These are phyloP conservation scores for Eupelmus urozonus DNA, from an alignment of 2,888 invertebrate species.

Conservation along the genomic window DNA sequence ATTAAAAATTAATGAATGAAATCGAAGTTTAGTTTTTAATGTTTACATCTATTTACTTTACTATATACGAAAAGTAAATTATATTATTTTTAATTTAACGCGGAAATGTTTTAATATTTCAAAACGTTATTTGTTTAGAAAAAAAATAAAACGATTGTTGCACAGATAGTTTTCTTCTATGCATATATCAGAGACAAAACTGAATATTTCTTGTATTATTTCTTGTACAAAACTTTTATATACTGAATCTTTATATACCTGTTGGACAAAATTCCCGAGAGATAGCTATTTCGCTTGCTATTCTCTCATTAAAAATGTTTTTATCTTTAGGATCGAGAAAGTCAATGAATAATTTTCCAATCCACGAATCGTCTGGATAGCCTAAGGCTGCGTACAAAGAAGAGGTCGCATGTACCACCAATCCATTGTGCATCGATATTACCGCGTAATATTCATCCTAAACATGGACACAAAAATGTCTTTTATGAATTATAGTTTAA, in stretches of 20 bases:
- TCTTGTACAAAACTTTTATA: not conserved
- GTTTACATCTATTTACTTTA: no score
- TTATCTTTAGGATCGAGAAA: conserved; percentile 89
- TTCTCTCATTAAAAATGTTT: conserved; percentile 81
- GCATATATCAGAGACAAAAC: no score
- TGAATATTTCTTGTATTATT: not conserved
- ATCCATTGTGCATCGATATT: conserved; percentile 90
- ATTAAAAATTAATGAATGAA: no score
- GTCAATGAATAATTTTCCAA: conserved; percentile 91
- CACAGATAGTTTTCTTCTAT: not conserved
- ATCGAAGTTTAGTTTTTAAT: no score
- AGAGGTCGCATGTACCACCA: conserved; percentile 87
- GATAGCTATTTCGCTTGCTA: conserved; percentile 79
- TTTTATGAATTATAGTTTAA: no score
- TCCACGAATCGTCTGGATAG: conserved; percentile 90
- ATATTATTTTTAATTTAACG: no score
- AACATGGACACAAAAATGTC: no score
- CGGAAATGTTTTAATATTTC: no score
- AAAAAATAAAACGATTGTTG: not conserved
- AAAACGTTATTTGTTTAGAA: not conserved
- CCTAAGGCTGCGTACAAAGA: conserved; percentile 85
- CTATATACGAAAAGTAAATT: no score
- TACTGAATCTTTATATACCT: no score
- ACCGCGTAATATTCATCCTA: conserved; percentile 89
- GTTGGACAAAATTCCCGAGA: conserved; percentile 74